These are phyloP conservation scores for Tinamus major DNA, from an alignment of 2,797 vertebrate genomes.

Conservation along the genomic window DNA sequence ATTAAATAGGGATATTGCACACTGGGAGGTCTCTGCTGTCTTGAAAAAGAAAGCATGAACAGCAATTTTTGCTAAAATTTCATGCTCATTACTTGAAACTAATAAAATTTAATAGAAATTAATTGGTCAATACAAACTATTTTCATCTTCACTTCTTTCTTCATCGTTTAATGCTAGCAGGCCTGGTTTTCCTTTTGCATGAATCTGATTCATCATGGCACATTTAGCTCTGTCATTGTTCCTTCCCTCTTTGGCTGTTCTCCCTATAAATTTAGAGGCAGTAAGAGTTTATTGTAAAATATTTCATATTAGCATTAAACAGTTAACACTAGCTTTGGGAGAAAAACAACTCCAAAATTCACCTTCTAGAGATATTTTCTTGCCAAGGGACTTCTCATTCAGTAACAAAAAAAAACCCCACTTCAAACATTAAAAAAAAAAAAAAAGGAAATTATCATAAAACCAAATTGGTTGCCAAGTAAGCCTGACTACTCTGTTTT, in stretches of 20 bases:
- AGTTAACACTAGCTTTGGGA: not conserved
- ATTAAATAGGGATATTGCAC: not conserved
- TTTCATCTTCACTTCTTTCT: slow-evolving; percentile 19
- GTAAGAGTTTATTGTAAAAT: not conserved
- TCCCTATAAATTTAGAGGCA: not conserved
- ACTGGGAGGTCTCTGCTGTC: not conserved
- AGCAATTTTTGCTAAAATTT: not conserved
- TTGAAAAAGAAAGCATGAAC: not conserved
- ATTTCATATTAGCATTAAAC: not conserved
- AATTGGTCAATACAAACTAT: not conserved
- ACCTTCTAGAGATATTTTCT: not conserved
- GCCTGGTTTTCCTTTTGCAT: not conserved
- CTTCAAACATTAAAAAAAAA: not conserved
- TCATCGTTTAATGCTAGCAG: not conserved
- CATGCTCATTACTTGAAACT: not conserved
- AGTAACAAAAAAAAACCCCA: not conserved
- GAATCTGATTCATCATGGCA: slow-evolving; percentile 6
- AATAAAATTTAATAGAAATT: not conserved
- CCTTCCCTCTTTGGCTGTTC: not conserved
- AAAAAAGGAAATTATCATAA: slow-evolving; percentile 27
- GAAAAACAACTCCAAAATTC: not conserved
- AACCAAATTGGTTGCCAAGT: not conserved
- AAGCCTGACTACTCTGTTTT: not conserved
- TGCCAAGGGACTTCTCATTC: not conserved
- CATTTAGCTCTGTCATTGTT: not conserved